Evolutionary conservation across 1,140 invertebrate species (phyloP), one percentile per base, ranked within the genome.

Genomic region (Drosophila parvula): DNA sequence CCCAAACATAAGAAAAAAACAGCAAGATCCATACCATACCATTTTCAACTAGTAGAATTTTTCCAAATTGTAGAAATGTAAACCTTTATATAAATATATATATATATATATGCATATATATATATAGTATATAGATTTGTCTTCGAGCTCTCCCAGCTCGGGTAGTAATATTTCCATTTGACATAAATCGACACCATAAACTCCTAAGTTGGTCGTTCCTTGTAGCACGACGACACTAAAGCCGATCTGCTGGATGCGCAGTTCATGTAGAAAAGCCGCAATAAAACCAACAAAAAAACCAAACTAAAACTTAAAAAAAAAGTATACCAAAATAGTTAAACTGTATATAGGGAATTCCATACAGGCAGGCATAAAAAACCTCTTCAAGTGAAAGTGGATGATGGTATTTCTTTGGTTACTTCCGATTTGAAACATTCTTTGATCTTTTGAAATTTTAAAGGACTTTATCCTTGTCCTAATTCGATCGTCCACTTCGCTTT

Each of bases 31-130:
- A 74, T 78, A 64, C 57, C 74, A 65, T 67, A 78, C 47, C 59
- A 67, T 67, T 78, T 79, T 86, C 83, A 88, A 68, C 63, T 82
- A 86, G 82, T 86, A 86, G 82, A 86, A 82, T 88, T 86, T 83
- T 88, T 86, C 84, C 83, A 77, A 77, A 86, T 80, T 83, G 81
- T 83, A 83, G 81, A 84, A 83, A 76, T 67, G 71, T 71, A 71
- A 71, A 71, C 69, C 65, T 67, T 67, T 44, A 69, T 69, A 71
- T 71, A 71, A 70, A 71, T 59, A 70, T 71, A 68, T 48, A 70
- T 44, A 47, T 47, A 70, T 43, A 56, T 71, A 53, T n/a, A n/a
- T n/a, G n/a, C n/a, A n/a, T n/a, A 45, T 45, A 48, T n/a, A 47
- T 47, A 70, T 43, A 56, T 71, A 53, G 51, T 55, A 55, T 27